Evolutionary conservation across 2,113 vertebrate genomes (phyloP).

Genomic region (Marmota flaviventris): DNA sequence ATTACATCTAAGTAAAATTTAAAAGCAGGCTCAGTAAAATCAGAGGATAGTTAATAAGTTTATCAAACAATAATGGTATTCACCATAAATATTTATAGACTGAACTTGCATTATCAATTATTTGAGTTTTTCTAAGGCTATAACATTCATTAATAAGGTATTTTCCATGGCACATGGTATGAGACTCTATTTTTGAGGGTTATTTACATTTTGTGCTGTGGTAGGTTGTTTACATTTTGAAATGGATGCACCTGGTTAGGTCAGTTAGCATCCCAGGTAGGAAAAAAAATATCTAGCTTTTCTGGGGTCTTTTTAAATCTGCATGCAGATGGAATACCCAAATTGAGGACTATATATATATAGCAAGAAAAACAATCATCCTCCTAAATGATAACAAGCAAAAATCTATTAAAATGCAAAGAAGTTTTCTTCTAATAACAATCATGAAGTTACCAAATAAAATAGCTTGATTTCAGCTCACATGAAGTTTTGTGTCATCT

Average conservation of each 20-base stretch:
- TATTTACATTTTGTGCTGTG: not conserved
- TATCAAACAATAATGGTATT: conserved; percentile 6
- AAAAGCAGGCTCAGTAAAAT: conserved; percentile 13
- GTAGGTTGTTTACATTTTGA: conserved; percentile 26
- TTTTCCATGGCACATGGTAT: not conserved
- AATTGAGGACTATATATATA: not conserved
- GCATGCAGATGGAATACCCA: not conserved
- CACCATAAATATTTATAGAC: not conserved
- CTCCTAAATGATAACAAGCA: not conserved
- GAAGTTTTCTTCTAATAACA: not conserved
- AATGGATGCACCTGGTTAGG: not conserved
- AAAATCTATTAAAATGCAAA: not conserved
- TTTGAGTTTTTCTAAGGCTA: not conserved
- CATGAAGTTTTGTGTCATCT: not conserved
- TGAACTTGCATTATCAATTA: not conserved
- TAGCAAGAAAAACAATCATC: not conserved
- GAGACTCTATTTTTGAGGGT: not conserved
- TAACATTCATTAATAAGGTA: not conserved
- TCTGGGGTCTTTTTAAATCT: not conserved
- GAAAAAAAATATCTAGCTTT: not conserved
- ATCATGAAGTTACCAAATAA: not conserved
- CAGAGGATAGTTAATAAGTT: not conserved
- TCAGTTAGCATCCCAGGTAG: not conserved
- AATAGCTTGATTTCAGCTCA: not conserved
- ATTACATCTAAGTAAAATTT: conserved; percentile 30